phyloP scores from a whole-genome alignment of 2,797 vertebrate species.

The Pseudochirops cupreus region DNA sequence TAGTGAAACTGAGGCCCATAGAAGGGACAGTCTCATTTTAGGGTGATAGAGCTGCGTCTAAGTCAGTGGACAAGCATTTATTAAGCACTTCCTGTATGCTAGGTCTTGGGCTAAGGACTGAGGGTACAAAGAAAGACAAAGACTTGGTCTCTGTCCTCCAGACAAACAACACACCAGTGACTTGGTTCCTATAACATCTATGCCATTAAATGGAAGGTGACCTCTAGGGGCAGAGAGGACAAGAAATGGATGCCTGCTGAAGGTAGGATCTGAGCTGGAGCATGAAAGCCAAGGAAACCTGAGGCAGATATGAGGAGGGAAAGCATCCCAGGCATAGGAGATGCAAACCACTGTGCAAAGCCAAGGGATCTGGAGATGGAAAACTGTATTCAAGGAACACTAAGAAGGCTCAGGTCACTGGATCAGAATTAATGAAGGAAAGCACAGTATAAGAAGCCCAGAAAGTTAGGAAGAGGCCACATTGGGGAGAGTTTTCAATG shows the following conservation, averaged over 20 bases:
- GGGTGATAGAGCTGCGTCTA: no score
- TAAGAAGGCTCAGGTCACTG: background rate
- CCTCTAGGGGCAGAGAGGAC: no score
- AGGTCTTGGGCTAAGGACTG: background rate
- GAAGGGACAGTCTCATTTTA: no score
- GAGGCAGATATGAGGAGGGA: background rate
- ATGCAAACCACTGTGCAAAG: background rate
- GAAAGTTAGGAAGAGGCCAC: background rate
- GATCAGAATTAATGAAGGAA: background rate
- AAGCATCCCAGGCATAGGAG: background rate
- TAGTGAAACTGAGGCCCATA: no score
- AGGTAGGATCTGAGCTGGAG: background rate
- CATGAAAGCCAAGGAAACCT: background rate
- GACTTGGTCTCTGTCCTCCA: background rate
- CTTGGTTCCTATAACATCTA: background rate
- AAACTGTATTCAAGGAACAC: no score
- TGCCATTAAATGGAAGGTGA: background rate
- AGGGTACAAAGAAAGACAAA: background rate
- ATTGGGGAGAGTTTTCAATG: no score
- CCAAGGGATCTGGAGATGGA: background rate
- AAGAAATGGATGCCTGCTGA: background rate
- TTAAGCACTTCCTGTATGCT: no score
- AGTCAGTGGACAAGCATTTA: no score
- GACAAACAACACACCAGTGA: background rate
- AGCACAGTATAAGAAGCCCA: background rate